Evolutionary conservation across 2,888 invertebrate species (phyloP), one percentile per base, ranked within the genome.

Genomic region (Exocentrus adspersus): DNA sequence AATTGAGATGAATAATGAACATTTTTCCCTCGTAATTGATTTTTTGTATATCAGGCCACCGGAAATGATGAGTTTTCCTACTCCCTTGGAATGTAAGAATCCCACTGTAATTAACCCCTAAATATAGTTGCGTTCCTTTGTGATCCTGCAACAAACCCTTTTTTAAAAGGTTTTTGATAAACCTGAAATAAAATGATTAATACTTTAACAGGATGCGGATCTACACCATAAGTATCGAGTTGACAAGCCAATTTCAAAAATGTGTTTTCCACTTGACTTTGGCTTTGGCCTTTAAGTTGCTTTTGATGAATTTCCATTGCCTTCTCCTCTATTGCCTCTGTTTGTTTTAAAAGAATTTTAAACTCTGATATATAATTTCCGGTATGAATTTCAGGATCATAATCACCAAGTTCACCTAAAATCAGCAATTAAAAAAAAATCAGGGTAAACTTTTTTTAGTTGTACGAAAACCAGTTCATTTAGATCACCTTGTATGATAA

Each of bases 11-110:
- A 58, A 97, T 93, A 72, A 97, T 96, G 80, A 98, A 97, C 94
- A 98, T 97, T 84, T 97, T 94, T 17, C 97, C 97, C 81, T 97
- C 96, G 79, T 95, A 98, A 82, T 98, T 97, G 73, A 98, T 92
- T 83, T 97, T 97, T 78, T 94, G 93, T 53, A 98, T 93, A 82
- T 97, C 96, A 65, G 89, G 89, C 98, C 98, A 98, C 78, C 94
- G 93, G 85, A 97, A 97, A 82, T 97, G 95, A 81, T 97, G 93
- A 2, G 94, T 94, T 81, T 96, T 93, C 75, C 93, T 88, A 75
- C 93, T 94, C 46, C 95, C 95, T 83, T 97, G 95, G 84, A 97
- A 97, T 53, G 97, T 96, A 73, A 97, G 88, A 72, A 98, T 95
- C 37, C 98, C 98, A 75, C 92, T 91, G 84, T 96, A 94, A 83